These are phyloP conservation scores for Paramacrobiotus metropolitanus DNA, from an alignment of 1,140 invertebrate species.

Conservation along the genomic window DNA sequence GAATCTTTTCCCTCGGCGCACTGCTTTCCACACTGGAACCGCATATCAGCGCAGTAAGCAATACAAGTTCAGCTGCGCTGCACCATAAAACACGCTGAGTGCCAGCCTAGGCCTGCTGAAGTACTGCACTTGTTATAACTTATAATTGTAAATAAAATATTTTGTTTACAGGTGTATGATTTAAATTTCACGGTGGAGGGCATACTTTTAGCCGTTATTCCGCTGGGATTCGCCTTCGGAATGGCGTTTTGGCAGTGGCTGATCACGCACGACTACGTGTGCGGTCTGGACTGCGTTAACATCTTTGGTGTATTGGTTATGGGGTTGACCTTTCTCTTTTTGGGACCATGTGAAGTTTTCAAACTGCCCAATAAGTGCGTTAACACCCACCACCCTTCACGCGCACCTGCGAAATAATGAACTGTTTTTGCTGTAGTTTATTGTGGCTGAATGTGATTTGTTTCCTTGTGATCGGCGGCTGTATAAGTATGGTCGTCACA, in stretches of 20 bases:
- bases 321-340: neutral
- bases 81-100: too few species aligned
- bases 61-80: too few species aligned
- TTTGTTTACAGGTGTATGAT: neutral
- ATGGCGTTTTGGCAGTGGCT: neutral
- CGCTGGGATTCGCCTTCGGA: neutral
- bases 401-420: too few species aligned
- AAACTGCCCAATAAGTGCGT: neutral
- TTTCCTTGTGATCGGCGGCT: neutral
- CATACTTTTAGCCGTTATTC: neutral
- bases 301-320: neutral
- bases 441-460: neutral
- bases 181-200: neutral
- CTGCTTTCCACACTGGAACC: neutral
- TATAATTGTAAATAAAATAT: too few species aligned
- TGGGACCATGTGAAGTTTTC: neutral
- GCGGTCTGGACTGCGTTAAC: neutral
- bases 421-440: slow-evolving; percentile 1
- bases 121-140: too few species aligned
- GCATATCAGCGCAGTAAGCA: neutral
- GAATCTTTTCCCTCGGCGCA: neutral
- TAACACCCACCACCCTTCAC: too few species aligned
- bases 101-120: too few species aligned
- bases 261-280: slow-evolving; percentile 1
- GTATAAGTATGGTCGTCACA: neutral